A percentile compares a stretch with the other conserved stretches of the same genome.
Evolutionary conservation across 1,140 invertebrate genomes (phyloP).

Genomic region (Pissodes strobi): DNA sequence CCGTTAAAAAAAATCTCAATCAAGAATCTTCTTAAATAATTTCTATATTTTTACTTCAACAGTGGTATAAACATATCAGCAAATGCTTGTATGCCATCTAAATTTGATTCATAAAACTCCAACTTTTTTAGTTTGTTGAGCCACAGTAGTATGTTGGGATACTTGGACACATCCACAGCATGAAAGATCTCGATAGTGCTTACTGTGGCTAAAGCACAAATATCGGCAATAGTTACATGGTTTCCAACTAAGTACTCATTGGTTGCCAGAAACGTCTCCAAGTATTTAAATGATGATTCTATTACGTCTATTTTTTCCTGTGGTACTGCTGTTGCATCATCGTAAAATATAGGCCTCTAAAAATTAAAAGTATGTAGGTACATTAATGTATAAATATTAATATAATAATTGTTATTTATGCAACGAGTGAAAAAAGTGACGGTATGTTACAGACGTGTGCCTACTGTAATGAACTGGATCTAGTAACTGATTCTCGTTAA

Average conservation of each 20-base stretch:
- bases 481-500: too few relatives aligned
- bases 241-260: conserved; percentile 33
- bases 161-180: conserved; percentile 25
- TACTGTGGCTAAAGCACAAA: conserved; percentile 33
- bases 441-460: too few relatives aligned
- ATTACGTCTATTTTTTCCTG: conserved; percentile 11
- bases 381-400: too few relatives aligned
- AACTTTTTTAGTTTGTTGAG: conserved; percentile 24
- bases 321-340: conserved; percentile 8
- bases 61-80: not conserved
- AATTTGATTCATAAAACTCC: conserved; percentile 26
- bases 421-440: too few relatives aligned
- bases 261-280: conserved; percentile 36
- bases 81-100: conserved; percentile 10
- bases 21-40: too few relatives aligned
- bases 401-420: too few relatives aligned
- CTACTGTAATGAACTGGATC: too few relatives aligned
- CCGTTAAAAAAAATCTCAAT: too few relatives aligned
- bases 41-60: too few relatives aligned
- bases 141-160: conserved; percentile 35
- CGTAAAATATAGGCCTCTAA: conserved; percentile 27
- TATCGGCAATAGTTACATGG: conserved; percentile 38
- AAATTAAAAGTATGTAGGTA: too few relatives aligned
- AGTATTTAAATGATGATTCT: conserved; percentile 29
- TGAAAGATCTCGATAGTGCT: conserved; percentile 28